A percentile compares a stretch with the other conserved stretches of the same genome.
Conservation (phyloP, 2,888 invertebrate genomes). For the Zaprionus obscuricornis region DNA sequence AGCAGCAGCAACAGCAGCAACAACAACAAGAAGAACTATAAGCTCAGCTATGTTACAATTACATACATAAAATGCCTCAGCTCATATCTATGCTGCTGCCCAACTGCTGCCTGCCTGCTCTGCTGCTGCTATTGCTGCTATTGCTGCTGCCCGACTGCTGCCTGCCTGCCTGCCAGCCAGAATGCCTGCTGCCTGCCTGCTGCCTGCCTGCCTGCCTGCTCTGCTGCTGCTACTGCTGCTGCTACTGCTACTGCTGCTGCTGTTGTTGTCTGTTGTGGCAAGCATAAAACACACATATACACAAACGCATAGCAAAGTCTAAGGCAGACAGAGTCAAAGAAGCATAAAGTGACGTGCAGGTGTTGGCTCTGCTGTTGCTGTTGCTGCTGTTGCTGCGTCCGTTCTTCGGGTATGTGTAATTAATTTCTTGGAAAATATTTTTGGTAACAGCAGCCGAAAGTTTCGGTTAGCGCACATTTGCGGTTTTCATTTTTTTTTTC, state of each 20-base stretch:
- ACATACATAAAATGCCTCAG: too few species aligned
- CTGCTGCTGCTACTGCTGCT: too few species aligned
- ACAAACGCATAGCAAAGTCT: not conserved
- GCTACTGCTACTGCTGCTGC: too few species aligned
- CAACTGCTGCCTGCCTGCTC: too few species aligned
- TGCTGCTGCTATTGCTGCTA: too few species aligned
- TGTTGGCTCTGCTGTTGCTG: conserved; percentile 4
- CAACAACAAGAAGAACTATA: too few species aligned
- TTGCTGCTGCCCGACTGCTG: too few species aligned
- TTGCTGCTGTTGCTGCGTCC: conserved; percentile 14
- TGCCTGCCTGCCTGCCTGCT: too few species aligned
- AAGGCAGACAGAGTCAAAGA: not conserved
- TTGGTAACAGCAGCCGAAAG: conserved; percentile 27
- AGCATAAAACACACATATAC: conserved; percentile 47
- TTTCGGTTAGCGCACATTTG: conserved; percentile 32
- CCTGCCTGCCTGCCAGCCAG: too few species aligned
- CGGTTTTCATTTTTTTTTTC: conserved; percentile 50
- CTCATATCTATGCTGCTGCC: conserved; percentile 46
- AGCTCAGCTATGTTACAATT: conserved; percentile 40
- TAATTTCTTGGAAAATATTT: conserved; percentile 71
- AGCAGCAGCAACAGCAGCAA: too few species aligned
- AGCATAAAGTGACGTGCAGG: not conserved
- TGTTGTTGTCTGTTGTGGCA: too few species aligned
- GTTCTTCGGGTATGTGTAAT: conserved; percentile 61
- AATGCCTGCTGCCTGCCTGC: too few species aligned